Evolutionary conservation across 2,888 invertebrate species (phyloP).

Genomic region (Prosopocoilus inquinatus): DNA sequence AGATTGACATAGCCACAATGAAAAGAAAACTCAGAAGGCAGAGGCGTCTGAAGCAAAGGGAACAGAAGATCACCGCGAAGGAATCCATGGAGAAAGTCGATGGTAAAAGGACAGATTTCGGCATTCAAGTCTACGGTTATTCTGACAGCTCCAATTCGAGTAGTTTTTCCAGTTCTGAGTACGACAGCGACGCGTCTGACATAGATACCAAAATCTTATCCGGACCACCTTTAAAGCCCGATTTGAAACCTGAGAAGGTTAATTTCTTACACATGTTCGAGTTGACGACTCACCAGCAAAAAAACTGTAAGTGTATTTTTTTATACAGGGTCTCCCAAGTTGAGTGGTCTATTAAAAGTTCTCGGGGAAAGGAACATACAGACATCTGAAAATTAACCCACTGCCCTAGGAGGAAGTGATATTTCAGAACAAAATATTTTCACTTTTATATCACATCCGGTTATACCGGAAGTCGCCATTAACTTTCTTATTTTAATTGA

Average conservation of each 20-base stretch:
- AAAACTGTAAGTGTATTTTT: constrained; percentile 57
- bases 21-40: constrained; percentile 38
- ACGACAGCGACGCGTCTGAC: constrained; percentile 53
- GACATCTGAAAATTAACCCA: too few relatives aligned
- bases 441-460: too few relatives aligned
- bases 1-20: constrained; percentile 48
- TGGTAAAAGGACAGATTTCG: constrained; percentile 34
- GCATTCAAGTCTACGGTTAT: constrained; percentile 42
- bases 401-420: too few relatives aligned
- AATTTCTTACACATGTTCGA: constrained; percentile 63
- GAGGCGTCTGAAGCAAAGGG: constrained; percentile 16
- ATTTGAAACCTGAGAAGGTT: constrained; percentile 55
- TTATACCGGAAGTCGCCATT: too few relatives aligned
- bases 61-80: constrained; percentile 18
- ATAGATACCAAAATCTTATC: constrained; percentile 56
- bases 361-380: too few relatives aligned
- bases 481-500: too few relatives aligned
- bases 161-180: constrained; percentile 55
- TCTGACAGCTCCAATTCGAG: constrained; percentile 49
- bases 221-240: constrained; percentile 54
- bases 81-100: constrained; percentile 18
- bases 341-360: too few relatives aligned
- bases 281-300: constrained; percentile 60
- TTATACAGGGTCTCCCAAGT: too few relatives aligned
- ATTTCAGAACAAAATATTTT: too few relatives aligned